Conservation (phyloP, 1,140 invertebrate genomes). For the Macrobrachium nipponense region DNA sequence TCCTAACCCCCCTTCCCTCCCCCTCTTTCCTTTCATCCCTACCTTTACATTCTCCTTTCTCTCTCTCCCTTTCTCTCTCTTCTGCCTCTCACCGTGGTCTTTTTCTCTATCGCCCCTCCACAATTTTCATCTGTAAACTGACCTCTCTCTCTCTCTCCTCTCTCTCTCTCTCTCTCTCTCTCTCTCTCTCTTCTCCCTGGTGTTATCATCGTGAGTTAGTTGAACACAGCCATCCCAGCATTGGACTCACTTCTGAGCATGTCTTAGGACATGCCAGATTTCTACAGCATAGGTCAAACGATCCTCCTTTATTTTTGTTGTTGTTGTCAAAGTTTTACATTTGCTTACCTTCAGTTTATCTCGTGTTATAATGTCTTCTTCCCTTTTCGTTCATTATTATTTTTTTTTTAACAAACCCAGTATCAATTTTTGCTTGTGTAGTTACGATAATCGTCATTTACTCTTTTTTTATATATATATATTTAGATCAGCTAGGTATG, state of each 20-base stretch:
- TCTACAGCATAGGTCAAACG: conserved; percentile 43
- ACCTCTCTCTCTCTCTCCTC: background rate
- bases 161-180: background rate
- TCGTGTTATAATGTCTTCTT: background rate
- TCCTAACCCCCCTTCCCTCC: background rate
- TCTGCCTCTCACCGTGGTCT: too few relatives aligned
- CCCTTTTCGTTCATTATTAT: background rate
- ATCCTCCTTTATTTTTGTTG: conserved; percentile 9
- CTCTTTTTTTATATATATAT: too few relatives aligned
- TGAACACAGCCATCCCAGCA: background rate
- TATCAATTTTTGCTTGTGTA: too few relatives aligned
- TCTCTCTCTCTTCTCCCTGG: background rate
- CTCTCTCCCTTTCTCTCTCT: background rate
- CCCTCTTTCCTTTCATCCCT: too few relatives aligned
- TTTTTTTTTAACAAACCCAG: conserved; percentile 2
- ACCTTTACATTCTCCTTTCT: background rate
- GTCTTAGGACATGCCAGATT: conserved; percentile 54
- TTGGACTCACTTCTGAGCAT: conserved; percentile 14
- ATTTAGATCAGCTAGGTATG: too few relatives aligned
- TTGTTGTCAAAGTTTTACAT: background rate
- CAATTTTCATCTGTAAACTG: background rate
- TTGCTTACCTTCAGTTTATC: background rate
- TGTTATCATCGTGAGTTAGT: background rate
- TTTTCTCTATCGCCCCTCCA: background rate
- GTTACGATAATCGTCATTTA: too few relatives aligned